phyloP scores from a whole-genome alignment of 2,888 invertebrate genomes.

The Machimus atricapillus region DNA sequence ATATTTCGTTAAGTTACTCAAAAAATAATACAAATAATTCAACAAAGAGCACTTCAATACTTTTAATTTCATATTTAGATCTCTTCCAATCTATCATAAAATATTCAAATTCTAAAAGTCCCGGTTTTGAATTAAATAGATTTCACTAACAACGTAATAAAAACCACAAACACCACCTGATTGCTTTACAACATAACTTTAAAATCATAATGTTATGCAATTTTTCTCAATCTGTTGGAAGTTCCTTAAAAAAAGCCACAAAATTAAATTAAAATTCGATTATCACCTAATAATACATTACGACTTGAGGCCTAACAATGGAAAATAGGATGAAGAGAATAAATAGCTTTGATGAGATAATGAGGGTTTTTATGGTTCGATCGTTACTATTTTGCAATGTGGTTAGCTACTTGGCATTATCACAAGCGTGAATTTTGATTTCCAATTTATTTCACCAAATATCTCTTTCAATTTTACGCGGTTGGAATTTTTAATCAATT shows the following conservation, averaged over 20 bases:
- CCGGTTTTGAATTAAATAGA: background rate
- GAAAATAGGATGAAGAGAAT: background rate
- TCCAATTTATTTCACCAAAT: background rate
- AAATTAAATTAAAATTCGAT: background rate
- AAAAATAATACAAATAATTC: no score
- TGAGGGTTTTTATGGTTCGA: background rate
- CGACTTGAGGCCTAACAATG: background rate
- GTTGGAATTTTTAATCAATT: background rate
- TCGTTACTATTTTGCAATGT: background rate
- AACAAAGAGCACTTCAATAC: no score
- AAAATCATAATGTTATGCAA: background rate
- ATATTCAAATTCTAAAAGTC: background rate
- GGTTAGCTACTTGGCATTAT: background rate
- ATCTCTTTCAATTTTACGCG: background rate
- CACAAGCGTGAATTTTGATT: background rate
- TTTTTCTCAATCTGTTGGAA: background rate
- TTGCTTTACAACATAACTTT: background rate
- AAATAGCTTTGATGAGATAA: background rate
- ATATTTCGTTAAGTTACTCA: no score
- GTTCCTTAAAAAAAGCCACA: background rate
- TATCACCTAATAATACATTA: background rate
- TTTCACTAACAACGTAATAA: background rate
- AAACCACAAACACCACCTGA: background rate
- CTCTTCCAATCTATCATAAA: background rate
- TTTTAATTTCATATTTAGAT: no score